Base-by-base conservation (phyloP, 92 coral and sea anemone genomes). In the Blastomussa wellsi region DNA sequence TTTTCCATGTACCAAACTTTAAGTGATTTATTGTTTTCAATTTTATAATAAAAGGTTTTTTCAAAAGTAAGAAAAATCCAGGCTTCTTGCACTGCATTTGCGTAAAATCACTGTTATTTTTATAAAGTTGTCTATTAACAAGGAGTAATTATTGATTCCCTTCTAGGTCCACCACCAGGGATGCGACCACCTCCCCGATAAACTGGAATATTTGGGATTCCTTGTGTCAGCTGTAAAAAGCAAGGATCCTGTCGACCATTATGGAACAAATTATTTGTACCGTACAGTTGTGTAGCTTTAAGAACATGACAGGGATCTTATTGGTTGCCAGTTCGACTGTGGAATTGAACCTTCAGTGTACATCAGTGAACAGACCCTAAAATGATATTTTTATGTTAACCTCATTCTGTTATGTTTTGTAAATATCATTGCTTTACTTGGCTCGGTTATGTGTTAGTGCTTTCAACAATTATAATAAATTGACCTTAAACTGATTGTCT, bases 111-210 rank as follows among this genome's bases (percentile, higher is more conserved):
- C 60, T 52, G 59, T 53, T 53, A 22, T n/a, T 5, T 53, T 53
- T 7, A 53, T 0, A 9, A 22, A 59, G 66, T 59, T 41, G 22
- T 62, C 5, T 15, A 48, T 14, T 70, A 19, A 59, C 81, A 69
- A 3, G 69, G n/a, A n/a, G n/a, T n/a, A n/a, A n/a, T 11, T 4
- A 1, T 14, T 44, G 26, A 62, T 76, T 26, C 14, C 68, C 19
- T 65, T 41, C 2, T 66, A 91, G 94, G 94, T 55, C 94, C 94
- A 29, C 94, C 94, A 22, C 94, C 94, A 20, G 94, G 94, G 36
- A 91, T 91, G 94, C 71, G 94, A 73, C 94, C 94, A 71, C 94
- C 94, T 59, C 94, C 92, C 44, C 85, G 85, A 24, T 82, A 71
- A 69, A 82, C 53, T 32, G 41, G 17, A 79, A 31, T 28, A 42